Evolutionary conservation across 1,140 invertebrate species (phyloP), one percentile per base, ranked within the genome.

Genomic region (Xylocopa sonorina): DNA sequence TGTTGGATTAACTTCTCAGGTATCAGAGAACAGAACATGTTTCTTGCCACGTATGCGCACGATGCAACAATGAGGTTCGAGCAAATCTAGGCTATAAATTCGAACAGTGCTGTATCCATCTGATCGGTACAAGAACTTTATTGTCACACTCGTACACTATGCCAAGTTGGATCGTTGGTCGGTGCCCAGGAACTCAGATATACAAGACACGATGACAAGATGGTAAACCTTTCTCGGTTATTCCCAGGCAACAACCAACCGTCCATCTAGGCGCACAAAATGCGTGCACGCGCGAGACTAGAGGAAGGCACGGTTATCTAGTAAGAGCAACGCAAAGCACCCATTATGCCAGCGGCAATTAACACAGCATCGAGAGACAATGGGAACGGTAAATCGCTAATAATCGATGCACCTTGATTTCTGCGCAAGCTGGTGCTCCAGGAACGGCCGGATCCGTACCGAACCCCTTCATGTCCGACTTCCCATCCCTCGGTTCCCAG

Each of bases 341-440:
- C 16, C 16, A 3, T 24, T 16, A 38, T 29, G 5, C 1, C 5
- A n/a, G 14, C 24, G 9, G 34, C 71, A 63, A 63, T 34, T 74
- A 74, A 77, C n/a, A 21, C 10, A 14, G 29, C 24, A 21, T 27
- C 2, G n/a, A 83, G 12, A 29, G 4, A 55, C 14, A 64, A n/a
- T n/a, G n/a, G n/a, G n/a, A n/a, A n/a, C n/a, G n/a, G n/a, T 76
- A 48, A 46, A 50, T 34, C 10, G 46, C 43, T 50, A 53, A 82
- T 89, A 89, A 91, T 78, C 73, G 64, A 82, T 84, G 86, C 85
- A 89, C 85, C 82, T 88, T 90, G 82, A 88, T 92, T 93, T 93
- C 90, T 94, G 92, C 92, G 94, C 95, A 95, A 95, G 95, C 95
- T 95, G 95, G 95, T 92, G 91, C 88, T 86, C 85, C 90, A 90